Evolutionary conservation across 2,888 invertebrate species (phyloP), one percentile per base, ranked within the genome.

Genomic region (Dexiosoma caninum): DNA sequence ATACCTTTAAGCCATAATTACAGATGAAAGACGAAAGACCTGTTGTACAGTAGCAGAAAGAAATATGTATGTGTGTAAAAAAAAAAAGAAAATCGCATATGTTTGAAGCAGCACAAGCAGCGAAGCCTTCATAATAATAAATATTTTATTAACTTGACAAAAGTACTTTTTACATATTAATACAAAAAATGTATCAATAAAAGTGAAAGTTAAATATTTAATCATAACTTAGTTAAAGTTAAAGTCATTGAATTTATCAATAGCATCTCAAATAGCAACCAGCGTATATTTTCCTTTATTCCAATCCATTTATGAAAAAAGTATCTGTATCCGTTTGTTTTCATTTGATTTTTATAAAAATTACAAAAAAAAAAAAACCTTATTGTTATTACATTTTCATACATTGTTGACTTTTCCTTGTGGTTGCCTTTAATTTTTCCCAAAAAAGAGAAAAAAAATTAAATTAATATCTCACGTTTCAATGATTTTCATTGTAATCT

Each of bases 131-230:
- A 8, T 23, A 46, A 10, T n/a, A 53, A 40, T 35, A 66, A 59
- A 78, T 66, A 49, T 51, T 53, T 66, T 66, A 72, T 78, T 66
- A 78, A 70, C 51, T 78, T 57, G 44, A 42, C 14, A 42, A 60
- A 72, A 49, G 46, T 66, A 67, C 37, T 67, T 55, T 60, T 49
- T 23, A 23, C 42, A 27, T 51, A 27, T 23, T 27, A 6, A 27
- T 27, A 6, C n/a, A 77, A 78, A 71, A 71, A 46, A 64, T 9
- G 23, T 77, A 57, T 81, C 77, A 69, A 84, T 83, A 83, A 82
- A 84, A 83, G 83, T 83, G 84, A 84, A 84, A 84, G 84, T 83
- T 79, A 21, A 78, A 70, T 70, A 59, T 49, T 67, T 60, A 76
- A 81, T 81, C 76, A 77, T 57, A 49, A 69, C 42, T 67, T 30